Percentiles rank a stretch among this genome's conserved stretches.
These are phyloP conservation scores for Pithys albifrons DNA, from an alignment of 2,113 vertebrate genomes.

Conservation along the genomic window DNA sequence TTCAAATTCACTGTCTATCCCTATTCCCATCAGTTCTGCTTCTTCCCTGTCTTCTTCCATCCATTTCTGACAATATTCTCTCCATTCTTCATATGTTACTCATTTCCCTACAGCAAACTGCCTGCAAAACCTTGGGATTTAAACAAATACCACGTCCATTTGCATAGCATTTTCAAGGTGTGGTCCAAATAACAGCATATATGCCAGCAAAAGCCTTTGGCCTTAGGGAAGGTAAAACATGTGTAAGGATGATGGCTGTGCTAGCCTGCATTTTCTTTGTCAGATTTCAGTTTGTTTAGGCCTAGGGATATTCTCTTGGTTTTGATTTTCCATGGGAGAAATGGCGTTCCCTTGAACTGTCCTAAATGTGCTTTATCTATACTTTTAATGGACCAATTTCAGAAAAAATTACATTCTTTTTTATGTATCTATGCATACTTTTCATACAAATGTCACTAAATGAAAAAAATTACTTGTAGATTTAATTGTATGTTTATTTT, in stretches of 20 bases:
- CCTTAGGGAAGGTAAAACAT: not conserved
- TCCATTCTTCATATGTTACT: no score
- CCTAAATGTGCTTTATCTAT: not conserved
- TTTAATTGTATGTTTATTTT: not conserved
- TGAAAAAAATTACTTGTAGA: not conserved
- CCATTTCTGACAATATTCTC: no score
- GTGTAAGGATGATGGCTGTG: not conserved
- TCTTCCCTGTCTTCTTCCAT: no score
- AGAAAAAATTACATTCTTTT: not conserved
- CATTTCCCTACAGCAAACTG: not conserved
- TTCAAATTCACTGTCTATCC: no score
- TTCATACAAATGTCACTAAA: not conserved
- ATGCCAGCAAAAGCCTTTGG: not conserved
- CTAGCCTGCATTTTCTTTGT: not conserved
- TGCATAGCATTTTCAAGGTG: accelerated
- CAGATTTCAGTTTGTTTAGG: not conserved
- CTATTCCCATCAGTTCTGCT: no score
- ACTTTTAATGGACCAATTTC: not conserved
- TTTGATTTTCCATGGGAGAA: not conserved
- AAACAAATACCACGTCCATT: not conserved
- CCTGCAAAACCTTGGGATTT: not conserved
- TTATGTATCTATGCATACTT: not conserved
- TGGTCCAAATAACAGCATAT: not conserved
- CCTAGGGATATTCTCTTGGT: not conserved
- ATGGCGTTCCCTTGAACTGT: not conserved